phyloP scores from a whole-genome alignment of 1,140 invertebrate genomes.

The Theocolax elegans region DNA sequence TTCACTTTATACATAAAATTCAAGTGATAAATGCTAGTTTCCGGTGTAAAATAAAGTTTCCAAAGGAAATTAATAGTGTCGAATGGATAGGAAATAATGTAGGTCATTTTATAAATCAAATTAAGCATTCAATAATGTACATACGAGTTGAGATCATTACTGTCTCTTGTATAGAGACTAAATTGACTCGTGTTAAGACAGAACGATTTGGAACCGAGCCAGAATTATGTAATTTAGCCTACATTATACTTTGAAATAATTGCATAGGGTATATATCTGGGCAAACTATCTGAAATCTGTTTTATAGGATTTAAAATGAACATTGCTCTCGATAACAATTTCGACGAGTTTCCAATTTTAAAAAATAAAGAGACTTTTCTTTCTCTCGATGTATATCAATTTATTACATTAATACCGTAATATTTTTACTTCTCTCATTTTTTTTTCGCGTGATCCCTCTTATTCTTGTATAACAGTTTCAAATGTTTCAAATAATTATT shows the following conservation, averaged over 20 bases:
- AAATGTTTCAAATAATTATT: constrained; percentile 21
- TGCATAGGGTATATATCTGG: background rate
- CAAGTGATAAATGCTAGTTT: too few species aligned
- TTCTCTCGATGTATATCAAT: background rate
- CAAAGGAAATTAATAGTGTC: too few species aligned
- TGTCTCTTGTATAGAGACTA: constrained; percentile 19
- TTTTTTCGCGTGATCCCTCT: background rate
- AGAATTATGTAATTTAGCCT: constrained; percentile 23
- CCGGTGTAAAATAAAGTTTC: too few species aligned
- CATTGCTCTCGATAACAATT: background rate
- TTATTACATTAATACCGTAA: background rate
- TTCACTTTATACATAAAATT: too few species aligned
- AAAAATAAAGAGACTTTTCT: background rate
- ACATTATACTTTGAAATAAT: constrained; percentile 16
- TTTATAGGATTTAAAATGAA: background rate
- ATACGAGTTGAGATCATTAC: background rate
- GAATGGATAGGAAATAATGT: background rate
- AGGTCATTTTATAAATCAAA: constrained; percentile 29
- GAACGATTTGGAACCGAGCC: constrained; percentile 25
- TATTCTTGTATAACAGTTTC: background rate
- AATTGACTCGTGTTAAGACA: constrained; percentile 33
- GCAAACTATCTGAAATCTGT: constrained; percentile 4
- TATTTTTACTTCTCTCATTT: background rate
- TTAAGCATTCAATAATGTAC: background rate
- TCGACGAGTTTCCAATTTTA: background rate